Evolutionary conservation across 2,113 vertebrate species (phyloP), one percentile per base, ranked within the genome.

Genomic region (Oceanites oceanicus): DNA sequence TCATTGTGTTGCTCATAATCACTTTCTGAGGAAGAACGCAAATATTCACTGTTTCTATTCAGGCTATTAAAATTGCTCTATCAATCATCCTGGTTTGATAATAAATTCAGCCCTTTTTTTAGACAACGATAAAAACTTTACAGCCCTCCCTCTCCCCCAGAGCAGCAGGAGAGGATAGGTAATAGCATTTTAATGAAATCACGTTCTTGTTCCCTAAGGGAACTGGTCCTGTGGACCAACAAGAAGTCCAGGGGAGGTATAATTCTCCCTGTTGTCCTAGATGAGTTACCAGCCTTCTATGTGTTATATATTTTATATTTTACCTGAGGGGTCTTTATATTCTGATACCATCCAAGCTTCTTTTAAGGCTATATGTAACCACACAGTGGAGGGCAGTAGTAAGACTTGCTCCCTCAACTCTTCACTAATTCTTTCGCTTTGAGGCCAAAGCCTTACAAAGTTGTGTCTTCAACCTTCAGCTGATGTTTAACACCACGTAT

Each of bases 1-100:
- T 95, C 94, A 90, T 92, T 63, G 81, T 95, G 92, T 87, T 98
- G 82, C 86, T 97, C 52, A 77, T 95, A 97, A 97, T 97, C 97
- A 82, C 78, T 96, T 98, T 94, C 91, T 1, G 6, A 91, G 66
- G 84, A 95, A 92, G 77, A 96, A 79, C 20, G 30, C 94, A 97
- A 96, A 97, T 95, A 80, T 58, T 94, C 76, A 30, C 52, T 92
- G 40, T 53, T 85, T 86, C 97, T 97, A 86, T 97, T 86, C 92
- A 97, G 91, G 73, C 78, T 96, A 86, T 96, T 97, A 94, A 97
- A 96, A 94, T 96, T 96, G 58, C 58, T 95, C 81, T 96, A 87
- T 95, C 88, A 90, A 34, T 92, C 91, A 77, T 73, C 93, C 88
- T 93, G 47, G 34, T 71, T 79, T 90, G 86, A 66, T 97, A 90